Evolutionary conservation across 1,140 invertebrate species (phyloP).

Genomic region (Drosophila tani): DNA sequence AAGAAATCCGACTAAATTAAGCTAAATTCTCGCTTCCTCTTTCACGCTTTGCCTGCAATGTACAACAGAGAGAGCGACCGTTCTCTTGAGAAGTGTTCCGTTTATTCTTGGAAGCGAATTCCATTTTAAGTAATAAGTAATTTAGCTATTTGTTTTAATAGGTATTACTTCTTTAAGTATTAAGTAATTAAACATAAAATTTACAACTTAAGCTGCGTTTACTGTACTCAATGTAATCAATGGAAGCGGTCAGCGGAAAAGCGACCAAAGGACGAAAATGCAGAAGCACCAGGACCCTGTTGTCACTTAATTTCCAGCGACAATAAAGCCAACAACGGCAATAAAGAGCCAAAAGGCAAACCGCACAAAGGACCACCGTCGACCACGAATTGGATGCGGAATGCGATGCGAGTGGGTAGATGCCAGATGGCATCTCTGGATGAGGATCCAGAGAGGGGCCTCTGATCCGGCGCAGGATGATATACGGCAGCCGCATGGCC

Average conservation of each 20-base stretch:
- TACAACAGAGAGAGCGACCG: too few species aligned
- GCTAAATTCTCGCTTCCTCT: too few species aligned
- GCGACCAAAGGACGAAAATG: not conserved
- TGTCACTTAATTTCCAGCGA: conserved; percentile 35
- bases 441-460: not conserved
- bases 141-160: too few species aligned
- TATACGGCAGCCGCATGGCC: conserved; percentile 15
- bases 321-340: conserved; percentile 34
- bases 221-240: conserved; percentile 10
- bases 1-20: too few species aligned
- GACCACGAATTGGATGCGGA: conserved; percentile 21
- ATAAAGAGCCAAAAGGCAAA: conserved; percentile 34
- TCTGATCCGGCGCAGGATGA: conserved; percentile 10
- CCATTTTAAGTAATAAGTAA: too few species aligned
- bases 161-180: too few species aligned
- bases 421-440: conserved; percentile 2
- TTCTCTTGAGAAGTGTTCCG: too few species aligned
- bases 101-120: too few species aligned
- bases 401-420: conserved; percentile 5
- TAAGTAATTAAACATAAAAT: not conserved
- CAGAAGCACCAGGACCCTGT: not conserved
- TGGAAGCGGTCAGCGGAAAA: not conserved
- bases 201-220: too few species aligned
- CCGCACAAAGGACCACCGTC: conserved; percentile 16
- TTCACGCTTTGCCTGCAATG: too few species aligned